Conservation (phyloP, 2,888 invertebrate genomes). For the Bellardia pandia region DNA sequence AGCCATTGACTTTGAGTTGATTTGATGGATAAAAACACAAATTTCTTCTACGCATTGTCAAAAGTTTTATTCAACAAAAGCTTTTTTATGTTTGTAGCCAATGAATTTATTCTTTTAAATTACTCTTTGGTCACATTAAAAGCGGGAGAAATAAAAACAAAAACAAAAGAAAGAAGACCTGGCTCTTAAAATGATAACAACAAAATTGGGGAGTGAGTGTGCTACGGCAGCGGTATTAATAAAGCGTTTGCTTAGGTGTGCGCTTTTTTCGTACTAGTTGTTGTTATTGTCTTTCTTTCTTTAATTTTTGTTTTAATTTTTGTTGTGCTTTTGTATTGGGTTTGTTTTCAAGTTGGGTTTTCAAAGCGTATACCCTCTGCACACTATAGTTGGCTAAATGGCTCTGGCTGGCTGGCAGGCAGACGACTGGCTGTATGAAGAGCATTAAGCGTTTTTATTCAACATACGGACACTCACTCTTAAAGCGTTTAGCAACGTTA, state of each 20-base stretch:
- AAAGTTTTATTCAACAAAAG: neutral
- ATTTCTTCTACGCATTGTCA: no score
- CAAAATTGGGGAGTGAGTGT: slow-evolving; percentile 13
- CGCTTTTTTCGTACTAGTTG: slow-evolving; percentile 31
- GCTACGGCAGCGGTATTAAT: neutral
- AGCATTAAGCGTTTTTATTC: slow-evolving; percentile 60
- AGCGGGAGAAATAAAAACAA: slow-evolving; percentile 40
- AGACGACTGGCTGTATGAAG: slow-evolving; percentile 20
- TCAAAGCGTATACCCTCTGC: slow-evolving; percentile 62
- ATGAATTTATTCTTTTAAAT: slow-evolving; percentile 22
- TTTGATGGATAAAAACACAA: no score
- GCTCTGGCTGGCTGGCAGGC: slow-evolving; percentile 40
- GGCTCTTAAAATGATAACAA: slow-evolving; percentile 23
- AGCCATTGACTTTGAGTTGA: no score
- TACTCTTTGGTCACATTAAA: neutral
- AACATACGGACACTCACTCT: slow-evolving; percentile 80
- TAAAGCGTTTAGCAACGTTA: slow-evolving; percentile 83
- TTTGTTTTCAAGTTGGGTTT: slow-evolving; percentile 69
- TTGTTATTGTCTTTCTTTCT: slow-evolving; percentile 48
- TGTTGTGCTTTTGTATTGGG: slow-evolving; percentile 43
- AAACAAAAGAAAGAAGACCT: slow-evolving; percentile 18
- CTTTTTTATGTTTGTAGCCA: neutral
- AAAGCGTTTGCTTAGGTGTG: slow-evolving; percentile 20
- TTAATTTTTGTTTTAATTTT: slow-evolving; percentile 17
- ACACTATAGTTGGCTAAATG: slow-evolving; percentile 57